Percentiles rank a stretch among this genome's conserved stretches.
phyloP scores from a whole-genome alignment of 2,888 invertebrate genomes.

The Drosophila prostipennis region DNA sequence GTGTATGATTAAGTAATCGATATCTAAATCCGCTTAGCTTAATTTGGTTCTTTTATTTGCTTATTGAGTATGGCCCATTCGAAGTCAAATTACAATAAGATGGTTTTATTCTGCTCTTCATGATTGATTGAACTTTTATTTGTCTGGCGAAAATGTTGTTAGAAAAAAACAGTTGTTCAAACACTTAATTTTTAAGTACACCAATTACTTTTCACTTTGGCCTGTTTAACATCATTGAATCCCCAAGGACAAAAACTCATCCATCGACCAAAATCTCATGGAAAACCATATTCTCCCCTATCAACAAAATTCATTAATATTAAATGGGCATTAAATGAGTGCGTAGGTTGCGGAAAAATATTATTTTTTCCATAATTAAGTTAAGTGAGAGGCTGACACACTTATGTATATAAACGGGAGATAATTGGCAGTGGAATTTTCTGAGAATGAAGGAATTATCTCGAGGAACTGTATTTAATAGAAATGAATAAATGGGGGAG shows the following conservation, averaged over 20 bases:
- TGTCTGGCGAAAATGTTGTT: not conserved
- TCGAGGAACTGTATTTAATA: not conserved
- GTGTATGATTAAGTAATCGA: constrained; percentile 28
- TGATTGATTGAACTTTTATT: constrained; percentile 28
- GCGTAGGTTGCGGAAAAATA: constrained; percentile 22
- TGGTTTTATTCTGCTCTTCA: constrained; percentile 6
- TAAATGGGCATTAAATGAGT: constrained; percentile 40
- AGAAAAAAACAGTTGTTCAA: not conserved
- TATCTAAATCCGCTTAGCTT: constrained; percentile 43
- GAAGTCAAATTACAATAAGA: constrained; percentile 29
- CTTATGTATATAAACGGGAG: not conserved
- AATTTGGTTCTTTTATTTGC: constrained; percentile 32
- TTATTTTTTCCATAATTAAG: constrained; percentile 42
- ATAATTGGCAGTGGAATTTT: not conserved
- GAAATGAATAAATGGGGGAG: not conserved
- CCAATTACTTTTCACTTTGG: constrained; percentile 10
- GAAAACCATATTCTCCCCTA: constrained; percentile 27
- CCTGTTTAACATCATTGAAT: constrained; percentile 8
- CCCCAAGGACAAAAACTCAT: constrained; percentile 8
- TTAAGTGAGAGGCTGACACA: constrained; percentile 23
- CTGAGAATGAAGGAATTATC: not conserved
- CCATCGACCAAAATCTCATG: constrained; percentile 5
- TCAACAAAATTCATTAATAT: constrained; percentile 41
- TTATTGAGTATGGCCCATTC: constrained; percentile 18
- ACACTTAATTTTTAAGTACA: constrained; percentile 20